These are phyloP conservation scores for Oxycera nigricornis DNA, from an alignment of 2,888 invertebrate genomes.

Conservation along the genomic window DNA sequence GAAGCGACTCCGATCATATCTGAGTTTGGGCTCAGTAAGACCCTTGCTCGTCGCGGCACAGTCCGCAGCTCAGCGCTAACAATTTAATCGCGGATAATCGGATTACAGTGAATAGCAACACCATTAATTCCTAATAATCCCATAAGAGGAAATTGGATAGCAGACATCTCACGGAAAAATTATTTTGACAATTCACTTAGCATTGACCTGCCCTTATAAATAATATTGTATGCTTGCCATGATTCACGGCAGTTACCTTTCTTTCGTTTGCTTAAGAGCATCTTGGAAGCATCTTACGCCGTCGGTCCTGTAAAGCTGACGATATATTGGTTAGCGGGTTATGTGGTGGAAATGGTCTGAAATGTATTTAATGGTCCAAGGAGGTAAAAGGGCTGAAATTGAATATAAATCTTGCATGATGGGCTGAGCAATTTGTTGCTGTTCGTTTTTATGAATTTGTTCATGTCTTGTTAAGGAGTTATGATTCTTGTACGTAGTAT, in stretches of 20 bases:
- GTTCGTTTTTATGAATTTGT: not conserved
- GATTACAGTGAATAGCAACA: slow-evolving; percentile 38
- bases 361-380: not conserved
- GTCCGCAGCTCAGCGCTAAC: not conserved
- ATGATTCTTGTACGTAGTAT: too few relatives aligned
- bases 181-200: slow-evolving; percentile 40
- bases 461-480: not conserved
- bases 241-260: slow-evolving; percentile 25
- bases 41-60: not conserved
- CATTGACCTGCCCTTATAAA: slow-evolving; percentile 38
- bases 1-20: not conserved
- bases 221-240: slow-evolving; percentile 23
- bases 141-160: slow-evolving; percentile 36
- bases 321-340: not conserved
- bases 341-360: not conserved
- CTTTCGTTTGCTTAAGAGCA: slow-evolving; percentile 12
- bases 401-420: slow-evolving; percentile 19
- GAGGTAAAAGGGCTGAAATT: not conserved
- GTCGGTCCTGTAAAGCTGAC: not conserved
- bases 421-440: not conserved
- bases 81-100: slow-evolving; percentile 29
- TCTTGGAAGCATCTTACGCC: not conserved
- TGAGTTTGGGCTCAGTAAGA: not conserved
- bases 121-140: slow-evolving; percentile 40
- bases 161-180: not conserved